These are phyloP conservation scores for Orthosia gracilis DNA, from an alignment of 2,888 invertebrate genomes.

Conservation along the genomic window DNA sequence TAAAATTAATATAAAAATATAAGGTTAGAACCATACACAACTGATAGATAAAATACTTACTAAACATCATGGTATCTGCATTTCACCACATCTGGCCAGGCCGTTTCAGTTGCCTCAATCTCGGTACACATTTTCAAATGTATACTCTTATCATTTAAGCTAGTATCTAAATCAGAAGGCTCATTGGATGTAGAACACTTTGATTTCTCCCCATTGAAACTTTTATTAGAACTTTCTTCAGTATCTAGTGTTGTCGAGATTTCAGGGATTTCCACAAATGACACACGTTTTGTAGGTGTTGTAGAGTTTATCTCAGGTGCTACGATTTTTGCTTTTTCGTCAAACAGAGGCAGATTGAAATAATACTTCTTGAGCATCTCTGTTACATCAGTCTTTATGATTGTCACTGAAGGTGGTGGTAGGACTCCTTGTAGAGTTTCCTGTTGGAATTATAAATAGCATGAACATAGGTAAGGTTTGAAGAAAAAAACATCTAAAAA, in stretches of 20 bases:
- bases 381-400: constrained; percentile 92
- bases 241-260: constrained; percentile 49
- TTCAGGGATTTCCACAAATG: constrained; percentile 84
- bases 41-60: constrained; percentile 88
- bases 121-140: constrained; percentile 81
- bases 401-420: constrained; percentile 95
- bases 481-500: too few species aligned
- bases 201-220: constrained; percentile 45
- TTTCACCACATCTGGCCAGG: constrained; percentile 92
- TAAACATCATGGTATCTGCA: constrained; percentile 93
- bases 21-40: neutral
- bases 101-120: constrained; percentile 79
- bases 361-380: constrained; percentile 92
- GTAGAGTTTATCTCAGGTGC: constrained; percentile 76
- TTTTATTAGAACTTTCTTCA: constrained; percentile 48
- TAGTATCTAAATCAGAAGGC: constrained; percentile 76
- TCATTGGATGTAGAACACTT: constrained; percentile 62
- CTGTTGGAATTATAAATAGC: constrained; percentile 74
- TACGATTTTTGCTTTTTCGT: constrained; percentile 77
- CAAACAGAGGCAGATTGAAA: constrained; percentile 88
- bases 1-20: neutral
- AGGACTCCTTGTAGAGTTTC: constrained; percentile 93
- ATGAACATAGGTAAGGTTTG: neutral
- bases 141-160: constrained; percentile 78
- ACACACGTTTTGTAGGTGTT: constrained; percentile 85